Conservation (phyloP, 2,797 vertebrate genomes). For the Harpagifer antarcticus region DNA sequence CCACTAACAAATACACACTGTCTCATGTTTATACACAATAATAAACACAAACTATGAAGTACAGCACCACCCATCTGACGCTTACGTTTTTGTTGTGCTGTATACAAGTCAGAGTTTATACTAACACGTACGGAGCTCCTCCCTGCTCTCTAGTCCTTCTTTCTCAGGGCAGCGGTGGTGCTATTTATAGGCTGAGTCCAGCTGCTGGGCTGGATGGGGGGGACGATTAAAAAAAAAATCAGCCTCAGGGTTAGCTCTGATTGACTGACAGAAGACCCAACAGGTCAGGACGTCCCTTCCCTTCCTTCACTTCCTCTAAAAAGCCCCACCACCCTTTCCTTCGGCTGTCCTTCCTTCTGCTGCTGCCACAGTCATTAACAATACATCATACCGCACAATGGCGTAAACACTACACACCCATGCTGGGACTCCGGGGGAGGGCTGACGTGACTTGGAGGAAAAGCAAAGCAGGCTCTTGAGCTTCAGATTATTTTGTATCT, state of each 20-base stretch:
- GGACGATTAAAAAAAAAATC: slow-evolving; percentile 57
- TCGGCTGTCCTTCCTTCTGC: slow-evolving; percentile 54
- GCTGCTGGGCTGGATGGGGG: slow-evolving; percentile 71
- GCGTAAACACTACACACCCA: slow-evolving; percentile 55
- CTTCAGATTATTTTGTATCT: slow-evolving; percentile 27
- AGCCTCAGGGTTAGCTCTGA: slow-evolving; percentile 55
- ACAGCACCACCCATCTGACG: slow-evolving; percentile 4
- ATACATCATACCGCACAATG: slow-evolving; percentile 68
- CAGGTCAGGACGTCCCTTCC: slow-evolving; percentile 72
- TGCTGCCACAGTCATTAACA: slow-evolving; percentile 71
- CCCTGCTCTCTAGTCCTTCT: slow-evolving; percentile 53
- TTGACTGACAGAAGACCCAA: slow-evolving; percentile 70
- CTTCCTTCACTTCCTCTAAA: slow-evolving; percentile 65
- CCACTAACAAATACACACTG: not conserved
- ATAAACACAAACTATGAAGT: not conserved
- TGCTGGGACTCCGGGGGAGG: slow-evolving; percentile 33
- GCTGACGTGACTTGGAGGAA: slow-evolving; percentile 17
- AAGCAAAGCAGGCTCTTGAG: slow-evolving; percentile 31
- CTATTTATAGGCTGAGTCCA: slow-evolving; percentile 79
- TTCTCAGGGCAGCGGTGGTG: slow-evolving; percentile 62
- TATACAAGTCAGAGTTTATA: slow-evolving; percentile 60
- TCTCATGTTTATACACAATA: not conserved
- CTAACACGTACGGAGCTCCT: slow-evolving; percentile 41
- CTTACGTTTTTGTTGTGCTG: slow-evolving; percentile 48
- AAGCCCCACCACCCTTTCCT: slow-evolving; percentile 59